A percentile compares a stretch with the other conserved stretches of the same genome.
These are phyloP conservation scores for Sphinx pinastri DNA, from an alignment of 2,888 invertebrate genomes.

Conservation along the genomic window DNA sequence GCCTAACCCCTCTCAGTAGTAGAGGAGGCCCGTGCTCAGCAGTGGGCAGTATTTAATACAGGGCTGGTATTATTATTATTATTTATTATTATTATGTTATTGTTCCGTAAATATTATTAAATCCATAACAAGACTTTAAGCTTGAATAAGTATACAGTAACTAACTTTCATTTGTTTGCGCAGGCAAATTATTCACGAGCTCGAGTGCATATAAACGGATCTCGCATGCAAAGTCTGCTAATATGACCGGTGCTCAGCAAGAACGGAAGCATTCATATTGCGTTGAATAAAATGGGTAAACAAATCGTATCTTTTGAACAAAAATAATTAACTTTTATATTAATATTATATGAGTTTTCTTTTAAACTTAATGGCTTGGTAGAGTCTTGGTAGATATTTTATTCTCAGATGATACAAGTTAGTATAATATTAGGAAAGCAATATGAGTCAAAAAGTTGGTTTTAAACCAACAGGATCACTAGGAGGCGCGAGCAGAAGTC, in stretches of 20 bases:
- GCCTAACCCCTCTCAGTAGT: no score
- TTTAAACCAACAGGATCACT: no score
- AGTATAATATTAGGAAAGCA: no score
- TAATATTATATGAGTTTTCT: no score
- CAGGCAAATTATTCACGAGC: conserved; percentile 10
- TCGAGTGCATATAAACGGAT: conserved; percentile 17
- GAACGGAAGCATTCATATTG: not conserved
- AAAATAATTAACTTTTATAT: not conserved
- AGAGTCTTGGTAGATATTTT: no score
- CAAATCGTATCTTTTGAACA: not conserved
- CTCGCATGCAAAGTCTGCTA: conserved; percentile 6
- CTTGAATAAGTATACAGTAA: conserved; percentile 8
- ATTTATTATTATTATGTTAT: not conserved
- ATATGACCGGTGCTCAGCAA: not conserved
- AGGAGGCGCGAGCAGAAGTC: no score
- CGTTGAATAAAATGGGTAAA: not conserved
- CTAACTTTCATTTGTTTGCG: conserved; percentile 18
- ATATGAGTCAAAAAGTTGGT: no score
- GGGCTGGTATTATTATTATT: no score
- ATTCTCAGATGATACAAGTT: no score
- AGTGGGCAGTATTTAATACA: no score
- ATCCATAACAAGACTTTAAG: not conserved
- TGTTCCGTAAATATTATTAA: not conserved
- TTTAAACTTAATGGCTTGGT: no score
- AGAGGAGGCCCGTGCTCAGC: no score